phyloP scores from a whole-genome alignment of 2,797 vertebrate species.

The Phaenicophaeus curvirostris region DNA sequence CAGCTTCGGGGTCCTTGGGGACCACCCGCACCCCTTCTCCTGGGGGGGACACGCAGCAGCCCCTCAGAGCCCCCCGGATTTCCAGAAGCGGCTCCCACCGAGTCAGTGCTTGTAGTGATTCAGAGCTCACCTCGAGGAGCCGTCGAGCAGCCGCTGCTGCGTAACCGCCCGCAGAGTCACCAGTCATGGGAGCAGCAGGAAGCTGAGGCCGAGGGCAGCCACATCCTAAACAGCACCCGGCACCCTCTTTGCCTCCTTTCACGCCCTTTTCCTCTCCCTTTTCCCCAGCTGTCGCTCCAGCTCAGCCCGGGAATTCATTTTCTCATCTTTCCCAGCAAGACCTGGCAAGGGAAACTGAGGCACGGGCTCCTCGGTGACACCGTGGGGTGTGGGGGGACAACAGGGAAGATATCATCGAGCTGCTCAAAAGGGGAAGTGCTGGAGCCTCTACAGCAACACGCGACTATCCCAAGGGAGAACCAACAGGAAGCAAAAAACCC shows the following conservation, averaged over 20 bases:
- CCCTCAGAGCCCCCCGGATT: neutral
- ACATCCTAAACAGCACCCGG: accelerated
- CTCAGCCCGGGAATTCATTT: accelerated
- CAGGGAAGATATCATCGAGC: neutral
- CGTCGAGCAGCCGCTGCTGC: neutral
- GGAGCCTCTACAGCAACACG: neutral
- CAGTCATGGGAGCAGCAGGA: slow-evolving; percentile 23
- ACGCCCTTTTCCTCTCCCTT: neutral
- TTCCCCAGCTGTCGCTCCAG: accelerated
- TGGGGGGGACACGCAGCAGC: neutral
- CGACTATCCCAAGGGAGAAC: neutral
- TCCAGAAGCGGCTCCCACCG: neutral
- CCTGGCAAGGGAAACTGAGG: neutral
- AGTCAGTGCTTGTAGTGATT: neutral
- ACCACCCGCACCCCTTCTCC: neutral
- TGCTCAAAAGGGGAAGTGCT: neutral
- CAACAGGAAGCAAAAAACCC: neutral
- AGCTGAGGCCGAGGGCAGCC: neutral
- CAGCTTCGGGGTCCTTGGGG: neutral
- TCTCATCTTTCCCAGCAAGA: neutral
- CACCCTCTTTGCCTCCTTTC: neutral
- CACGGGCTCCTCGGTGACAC: accelerated
- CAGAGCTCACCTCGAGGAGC: neutral
- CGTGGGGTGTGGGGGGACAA: neutral
- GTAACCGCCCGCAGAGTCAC: neutral